phyloP scores from a whole-genome alignment of 2,113 vertebrate genomes.

The Vombatus ursinus region DNA sequence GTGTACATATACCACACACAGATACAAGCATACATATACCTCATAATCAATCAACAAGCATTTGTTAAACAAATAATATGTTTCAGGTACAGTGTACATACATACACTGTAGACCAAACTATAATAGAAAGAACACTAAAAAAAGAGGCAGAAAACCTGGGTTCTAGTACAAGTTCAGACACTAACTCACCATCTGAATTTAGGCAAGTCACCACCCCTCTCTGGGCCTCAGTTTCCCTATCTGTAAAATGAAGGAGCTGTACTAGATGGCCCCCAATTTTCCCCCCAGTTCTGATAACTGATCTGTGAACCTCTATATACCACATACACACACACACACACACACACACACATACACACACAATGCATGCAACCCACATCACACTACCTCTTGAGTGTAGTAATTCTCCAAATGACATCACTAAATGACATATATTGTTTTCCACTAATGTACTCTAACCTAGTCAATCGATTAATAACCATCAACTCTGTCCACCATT shows the following conservation, averaged over 20 bases:
- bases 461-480: conserved; percentile 2
- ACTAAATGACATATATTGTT: not conserved
- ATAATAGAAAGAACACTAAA: not conserved
- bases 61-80: not conserved
- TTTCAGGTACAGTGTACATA: not conserved
- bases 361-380: not conserved
- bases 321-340: not conserved
- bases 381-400: not conserved
- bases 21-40: not conserved
- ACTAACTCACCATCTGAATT: not conserved
- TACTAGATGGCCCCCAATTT: not conserved
- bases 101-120: not conserved
- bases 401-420: conserved; percentile 1
- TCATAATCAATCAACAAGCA: not conserved
- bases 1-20: not conserved
- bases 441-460: not conserved
- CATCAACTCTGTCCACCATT: not conserved
- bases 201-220: not conserved
- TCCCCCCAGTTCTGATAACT: not conserved
- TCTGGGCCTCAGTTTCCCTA: not conserved
- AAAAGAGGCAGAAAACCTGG: not conserved
- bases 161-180: not conserved
- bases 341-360: not conserved
- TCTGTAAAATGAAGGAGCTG: not conserved
- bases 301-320: not conserved